Conservation (phyloP, 2,113 vertebrate species). For the Sminthopsis crassicaudata region DNA sequence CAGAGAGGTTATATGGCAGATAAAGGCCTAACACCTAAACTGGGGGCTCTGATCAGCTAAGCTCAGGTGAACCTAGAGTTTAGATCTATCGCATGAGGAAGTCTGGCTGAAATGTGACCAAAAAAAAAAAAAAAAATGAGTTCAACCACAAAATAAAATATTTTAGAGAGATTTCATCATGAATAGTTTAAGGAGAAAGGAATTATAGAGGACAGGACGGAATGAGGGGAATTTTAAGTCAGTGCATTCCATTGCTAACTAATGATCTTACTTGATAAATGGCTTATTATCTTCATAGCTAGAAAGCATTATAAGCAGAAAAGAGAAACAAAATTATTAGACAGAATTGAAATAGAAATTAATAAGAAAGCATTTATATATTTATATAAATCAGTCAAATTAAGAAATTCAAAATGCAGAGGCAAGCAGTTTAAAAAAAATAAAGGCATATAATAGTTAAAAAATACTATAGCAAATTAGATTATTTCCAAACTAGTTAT, state of each 20-base stretch:
- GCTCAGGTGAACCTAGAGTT: constrained; percentile 83
- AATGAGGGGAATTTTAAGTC: constrained; percentile 86
- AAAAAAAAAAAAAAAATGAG: constrained; percentile 78
- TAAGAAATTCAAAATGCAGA: constrained; percentile 88
- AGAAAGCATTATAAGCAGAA: constrained; percentile 99
- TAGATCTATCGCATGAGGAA: constrained; percentile 82
- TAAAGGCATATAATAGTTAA: constrained; percentile 85
- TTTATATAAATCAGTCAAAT: constrained; percentile 87
- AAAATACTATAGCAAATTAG: constrained; percentile 85
- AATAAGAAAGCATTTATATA: constrained; percentile 91
- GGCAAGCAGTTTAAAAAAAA: constrained; percentile 87
- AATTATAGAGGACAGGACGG: constrained; percentile 84
- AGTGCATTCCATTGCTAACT: constrained; percentile 93
- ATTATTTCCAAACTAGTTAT: constrained; percentile 83
- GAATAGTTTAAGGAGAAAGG: constrained; percentile 85
- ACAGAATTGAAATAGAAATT: constrained; percentile 92
- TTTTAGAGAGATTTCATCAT: constrained; percentile 84
- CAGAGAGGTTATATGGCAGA: constrained; percentile 86
- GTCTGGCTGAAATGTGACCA: constrained; percentile 84
- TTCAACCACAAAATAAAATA: constrained; percentile 83
- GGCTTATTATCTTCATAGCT: constrained; percentile 99
- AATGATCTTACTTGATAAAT: constrained; percentile 99
- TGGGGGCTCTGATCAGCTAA: constrained; percentile 80
- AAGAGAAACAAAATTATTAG: constrained; percentile 98
- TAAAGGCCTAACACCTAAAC: constrained; percentile 83